phyloP scores from a whole-genome alignment of 37 sponge, comb jelly and placozoan species.

The Crambe crambe region DNA sequence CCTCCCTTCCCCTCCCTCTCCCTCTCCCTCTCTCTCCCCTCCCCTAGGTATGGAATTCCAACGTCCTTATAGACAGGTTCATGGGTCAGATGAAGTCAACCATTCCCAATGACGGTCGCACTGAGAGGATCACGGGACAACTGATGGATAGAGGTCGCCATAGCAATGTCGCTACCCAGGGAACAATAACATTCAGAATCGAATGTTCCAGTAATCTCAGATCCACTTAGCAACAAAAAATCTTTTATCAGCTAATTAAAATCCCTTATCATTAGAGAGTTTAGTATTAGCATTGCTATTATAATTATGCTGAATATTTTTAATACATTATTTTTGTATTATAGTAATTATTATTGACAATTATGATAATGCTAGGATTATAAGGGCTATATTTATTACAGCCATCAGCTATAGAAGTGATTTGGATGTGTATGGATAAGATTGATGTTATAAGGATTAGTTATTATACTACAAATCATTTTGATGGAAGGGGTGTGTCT shows the following conservation, averaged over 20 bases:
- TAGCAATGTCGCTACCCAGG: slow-evolving; percentile 27
- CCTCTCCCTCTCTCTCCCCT: not conserved
- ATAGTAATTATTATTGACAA: too few relatives aligned
- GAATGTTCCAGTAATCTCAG: slow-evolving; percentile 26
- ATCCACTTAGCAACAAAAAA: slow-evolving; percentile 7
- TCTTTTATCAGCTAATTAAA: not conserved
- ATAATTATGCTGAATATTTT: too few relatives aligned
- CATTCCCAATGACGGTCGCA: slow-evolving; percentile 29
- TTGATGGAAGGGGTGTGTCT: too few relatives aligned
- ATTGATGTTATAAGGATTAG: too few relatives aligned
- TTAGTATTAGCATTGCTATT: too few relatives aligned
- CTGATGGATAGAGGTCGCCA: slow-evolving; percentile 61
- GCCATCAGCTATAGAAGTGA: too few relatives aligned
- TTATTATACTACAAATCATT: too few relatives aligned
- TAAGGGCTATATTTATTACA: too few relatives aligned
- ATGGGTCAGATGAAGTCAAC: slow-evolving; percentile 57
- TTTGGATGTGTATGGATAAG: too few relatives aligned
- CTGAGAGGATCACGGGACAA: slow-evolving; percentile 24
- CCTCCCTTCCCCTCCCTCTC: not conserved
- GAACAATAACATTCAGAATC: slow-evolving; percentile 42
- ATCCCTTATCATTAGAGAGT: not conserved
- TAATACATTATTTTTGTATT: too few relatives aligned
- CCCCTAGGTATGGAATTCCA: slow-evolving; percentile 61
- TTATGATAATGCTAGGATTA: too few relatives aligned
- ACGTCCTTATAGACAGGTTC: slow-evolving; percentile 59